A percentile compares a stretch with the other conserved stretches of the same genome.
These are phyloP conservation scores for Monopis laevigella DNA, from an alignment of 2,888 invertebrate species.

Conservation along the genomic window DNA sequence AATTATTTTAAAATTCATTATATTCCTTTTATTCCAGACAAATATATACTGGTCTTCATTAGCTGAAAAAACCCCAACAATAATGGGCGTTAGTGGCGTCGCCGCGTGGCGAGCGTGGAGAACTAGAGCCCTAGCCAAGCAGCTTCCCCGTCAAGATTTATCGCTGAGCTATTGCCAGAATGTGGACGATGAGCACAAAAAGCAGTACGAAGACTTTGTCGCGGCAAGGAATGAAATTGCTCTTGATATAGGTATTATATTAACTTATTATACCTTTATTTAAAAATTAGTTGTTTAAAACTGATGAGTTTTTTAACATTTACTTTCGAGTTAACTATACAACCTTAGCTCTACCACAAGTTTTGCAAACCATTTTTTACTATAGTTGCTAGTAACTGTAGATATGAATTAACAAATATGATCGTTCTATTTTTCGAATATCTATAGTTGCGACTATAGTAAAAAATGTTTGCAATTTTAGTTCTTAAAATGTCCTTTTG, in stretches of 20 bases:
- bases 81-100: slow-evolving; percentile 44
- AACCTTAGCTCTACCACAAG: too few relatives aligned
- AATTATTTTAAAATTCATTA: slow-evolving; percentile 5
- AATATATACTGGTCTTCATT: slow-evolving; percentile 93
- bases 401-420: too few relatives aligned
- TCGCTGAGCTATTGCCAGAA: slow-evolving; percentile 89
- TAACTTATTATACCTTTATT: too few relatives aligned
- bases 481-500: too few relatives aligned
- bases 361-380: too few relatives aligned
- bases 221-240: slow-evolving; percentile 95
- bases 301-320: too few relatives aligned
- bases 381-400: too few relatives aligned
- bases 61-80: slow-evolving; percentile 71
- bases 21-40: slow-evolving; percentile 68
- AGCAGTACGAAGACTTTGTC: slow-evolving; percentile 93
- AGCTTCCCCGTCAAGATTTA: slow-evolving; percentile 95
- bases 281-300: not conserved
- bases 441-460: too few relatives aligned
- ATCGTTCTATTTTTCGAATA: too few relatives aligned
- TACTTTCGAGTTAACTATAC: too few relatives aligned
- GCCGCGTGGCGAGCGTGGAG: slow-evolving; percentile 54
- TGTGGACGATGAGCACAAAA: slow-evolving; percentile 78
- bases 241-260: slow-evolving; percentile 86
- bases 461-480: too few relatives aligned
- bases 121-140: slow-evolving; percentile 74